Evolutionary conservation across 1,140 invertebrate species (phyloP).

Genomic region (Matsumurasca onukii): DNA sequence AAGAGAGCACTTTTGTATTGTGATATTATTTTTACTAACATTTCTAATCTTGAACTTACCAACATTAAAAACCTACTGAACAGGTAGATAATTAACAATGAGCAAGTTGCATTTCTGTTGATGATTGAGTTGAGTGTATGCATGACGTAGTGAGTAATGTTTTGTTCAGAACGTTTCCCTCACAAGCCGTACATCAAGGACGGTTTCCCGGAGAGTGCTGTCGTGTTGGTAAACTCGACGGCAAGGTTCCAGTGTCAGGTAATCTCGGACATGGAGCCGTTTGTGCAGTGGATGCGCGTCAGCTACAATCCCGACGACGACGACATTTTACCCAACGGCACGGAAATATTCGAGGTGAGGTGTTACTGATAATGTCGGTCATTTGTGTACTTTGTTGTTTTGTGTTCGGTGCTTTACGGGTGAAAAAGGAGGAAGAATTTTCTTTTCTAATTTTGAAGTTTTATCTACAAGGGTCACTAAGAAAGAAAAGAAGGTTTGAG

Average conservation of each 20-base stretch:
- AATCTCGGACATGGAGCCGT: constrained; percentile 71
- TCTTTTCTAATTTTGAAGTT: too few species aligned
- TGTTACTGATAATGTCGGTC: constrained; percentile 18
- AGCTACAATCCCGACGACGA: constrained; percentile 36
- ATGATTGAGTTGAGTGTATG: neutral
- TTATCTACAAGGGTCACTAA: too few species aligned
- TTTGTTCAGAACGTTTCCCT: constrained; percentile 64
- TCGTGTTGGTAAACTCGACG: constrained; percentile 67
- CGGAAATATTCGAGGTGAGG: constrained; percentile 54
- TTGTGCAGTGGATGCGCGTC: constrained; percentile 69
- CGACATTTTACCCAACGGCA: constrained; percentile 55
- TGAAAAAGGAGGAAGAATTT: neutral
- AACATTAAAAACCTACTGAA: too few species aligned
- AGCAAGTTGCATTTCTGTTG: too few species aligned
- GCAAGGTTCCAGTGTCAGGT: constrained; percentile 71
- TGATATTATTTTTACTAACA: too few species aligned
- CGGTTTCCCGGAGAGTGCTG: constrained; percentile 76
- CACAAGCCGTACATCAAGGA: constrained; percentile 77
- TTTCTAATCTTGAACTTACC: too few species aligned
- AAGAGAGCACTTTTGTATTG: too few species aligned
- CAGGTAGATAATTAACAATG: too few species aligned
- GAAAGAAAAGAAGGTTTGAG: too few species aligned
- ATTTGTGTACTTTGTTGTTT: too few species aligned
- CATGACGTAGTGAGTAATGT: constrained; percentile 9
- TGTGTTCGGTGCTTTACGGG: neutral